Evolutionary conservation across 2,113 vertebrate species (phyloP).

Genomic region (Pangasianodon gigas): DNA sequence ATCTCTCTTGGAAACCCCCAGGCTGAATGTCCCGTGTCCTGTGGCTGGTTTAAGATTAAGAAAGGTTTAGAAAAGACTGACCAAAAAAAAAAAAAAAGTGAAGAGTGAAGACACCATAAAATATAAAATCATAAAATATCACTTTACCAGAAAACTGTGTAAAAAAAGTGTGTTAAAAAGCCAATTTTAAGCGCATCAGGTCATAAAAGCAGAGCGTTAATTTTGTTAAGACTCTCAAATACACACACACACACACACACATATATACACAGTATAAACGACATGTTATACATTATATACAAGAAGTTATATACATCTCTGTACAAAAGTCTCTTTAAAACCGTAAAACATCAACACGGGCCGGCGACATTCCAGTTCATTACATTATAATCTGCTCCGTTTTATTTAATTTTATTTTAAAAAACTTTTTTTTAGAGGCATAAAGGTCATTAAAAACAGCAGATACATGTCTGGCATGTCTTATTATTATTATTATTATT

Average conservation of each 20-base stretch:
- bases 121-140: neutral
- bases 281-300: neutral
- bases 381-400: neutral
- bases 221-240: neutral
- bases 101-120: neutral
- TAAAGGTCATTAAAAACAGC: neutral
- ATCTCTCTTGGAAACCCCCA: neutral
- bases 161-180: neutral
- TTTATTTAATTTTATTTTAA: neutral
- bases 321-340: neutral
- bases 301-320: neutral
- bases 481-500: conserved; percentile 1
- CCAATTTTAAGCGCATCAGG: neutral
- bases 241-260: conserved; percentile 1
- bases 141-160: neutral
- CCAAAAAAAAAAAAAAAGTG: neutral
- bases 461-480: neutral
- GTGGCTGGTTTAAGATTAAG: neutral
- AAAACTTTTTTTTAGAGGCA: neutral
- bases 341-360: neutral
- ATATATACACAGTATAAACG: neutral
- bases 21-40: neutral
- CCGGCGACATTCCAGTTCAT: neutral
- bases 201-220: neutral
- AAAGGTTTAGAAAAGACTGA: neutral